Percentiles rank a stretch among this genome's conserved stretches.
phyloP scores from a whole-genome alignment of 2,797 vertebrate genomes.

The Falco peregrinus region DNA sequence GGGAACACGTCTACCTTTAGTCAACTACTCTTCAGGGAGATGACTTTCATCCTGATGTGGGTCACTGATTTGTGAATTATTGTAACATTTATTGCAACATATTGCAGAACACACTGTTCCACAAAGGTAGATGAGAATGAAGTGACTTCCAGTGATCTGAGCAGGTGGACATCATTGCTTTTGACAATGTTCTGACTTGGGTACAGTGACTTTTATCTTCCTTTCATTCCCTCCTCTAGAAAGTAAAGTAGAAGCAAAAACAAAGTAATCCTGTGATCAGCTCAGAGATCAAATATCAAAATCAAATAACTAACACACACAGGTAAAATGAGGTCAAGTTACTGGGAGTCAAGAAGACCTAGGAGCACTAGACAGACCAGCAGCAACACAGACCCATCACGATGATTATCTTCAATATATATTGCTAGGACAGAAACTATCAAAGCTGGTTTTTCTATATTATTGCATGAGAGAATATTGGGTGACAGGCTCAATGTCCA shows the following conservation, averaged over 20 bases:
- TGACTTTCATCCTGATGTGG: background rate
- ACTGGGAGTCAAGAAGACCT: background rate
- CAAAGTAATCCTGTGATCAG: background rate
- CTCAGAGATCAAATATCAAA: background rate
- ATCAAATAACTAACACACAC: background rate
- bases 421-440: background rate
- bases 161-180: background rate
- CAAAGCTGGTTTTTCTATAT: background rate
- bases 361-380: background rate
- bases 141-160: background rate
- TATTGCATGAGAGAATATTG: background rate
- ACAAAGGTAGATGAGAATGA: background rate
- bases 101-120: background rate
- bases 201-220: background rate
- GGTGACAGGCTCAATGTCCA: background rate
- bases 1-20: background rate
- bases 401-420: background rate
- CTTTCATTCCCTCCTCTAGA: background rate
- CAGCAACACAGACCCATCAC: background rate
- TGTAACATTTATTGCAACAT: background rate
- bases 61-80: background rate
- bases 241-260: background rate
- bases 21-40: background rate
- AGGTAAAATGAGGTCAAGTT: background rate
- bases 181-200: background rate